Percentiles rank a stretch among this genome's conserved stretches.
Conservation (phyloP, 2,888 invertebrate genomes). For the Plagiodera versicolora region DNA sequence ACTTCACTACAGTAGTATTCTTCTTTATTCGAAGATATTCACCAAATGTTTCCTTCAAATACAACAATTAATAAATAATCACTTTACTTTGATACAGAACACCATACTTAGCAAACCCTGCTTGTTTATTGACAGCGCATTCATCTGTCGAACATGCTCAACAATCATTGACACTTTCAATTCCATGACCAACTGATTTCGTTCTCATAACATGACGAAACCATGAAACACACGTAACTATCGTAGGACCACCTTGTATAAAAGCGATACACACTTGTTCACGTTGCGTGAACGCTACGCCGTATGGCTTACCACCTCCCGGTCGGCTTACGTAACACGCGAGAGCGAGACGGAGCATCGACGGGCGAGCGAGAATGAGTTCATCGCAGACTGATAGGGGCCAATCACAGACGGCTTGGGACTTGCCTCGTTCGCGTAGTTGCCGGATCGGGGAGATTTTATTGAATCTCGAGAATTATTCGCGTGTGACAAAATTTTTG, state of each 20-base stretch:
- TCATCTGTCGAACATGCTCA: too few species aligned
- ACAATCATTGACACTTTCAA: too few species aligned
- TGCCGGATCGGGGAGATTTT: neutral
- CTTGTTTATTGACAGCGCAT: too few species aligned
- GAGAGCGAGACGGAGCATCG: conserved; percentile 41
- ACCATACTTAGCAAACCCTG: too few species aligned
- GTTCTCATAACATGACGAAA: too few species aligned
- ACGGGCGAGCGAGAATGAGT: conserved; percentile 49
- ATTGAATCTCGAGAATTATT: neutral
- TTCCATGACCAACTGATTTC: too few species aligned
- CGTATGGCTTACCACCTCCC: conserved; percentile 27
- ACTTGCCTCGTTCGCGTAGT: conserved; percentile 22
- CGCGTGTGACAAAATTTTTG: too few species aligned
- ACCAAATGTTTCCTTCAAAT: too few species aligned
- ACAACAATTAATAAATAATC: too few species aligned
- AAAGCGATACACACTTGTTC: conserved; percentile 22
- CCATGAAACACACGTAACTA: neutral
- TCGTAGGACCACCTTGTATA: conserved; percentile 21
- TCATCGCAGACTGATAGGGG: conserved; percentile 51
- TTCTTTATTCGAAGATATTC: too few species aligned
- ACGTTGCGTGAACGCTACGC: conserved; percentile 26
- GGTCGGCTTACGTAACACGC: conserved; percentile 46
- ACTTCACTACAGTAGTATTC: too few species aligned
- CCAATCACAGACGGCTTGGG: conserved; percentile 65
- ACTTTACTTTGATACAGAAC: too few species aligned